Evolutionary conservation across 2,888 invertebrate genomes (phyloP).

Genomic region (Hypomecis punctinalis): DNA sequence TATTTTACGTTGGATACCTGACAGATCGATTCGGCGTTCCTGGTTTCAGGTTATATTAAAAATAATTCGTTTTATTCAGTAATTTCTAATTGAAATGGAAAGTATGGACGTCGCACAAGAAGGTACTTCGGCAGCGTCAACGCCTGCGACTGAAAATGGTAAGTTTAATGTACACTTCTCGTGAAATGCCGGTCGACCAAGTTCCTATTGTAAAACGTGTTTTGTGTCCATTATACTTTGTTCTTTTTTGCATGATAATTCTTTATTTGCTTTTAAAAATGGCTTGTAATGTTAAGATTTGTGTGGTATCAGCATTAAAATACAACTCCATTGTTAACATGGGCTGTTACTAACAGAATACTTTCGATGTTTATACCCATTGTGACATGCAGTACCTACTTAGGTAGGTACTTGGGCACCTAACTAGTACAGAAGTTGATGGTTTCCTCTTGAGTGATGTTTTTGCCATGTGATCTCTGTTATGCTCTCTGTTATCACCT

Average conservation of each 20-base stretch:
- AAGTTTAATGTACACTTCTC: slow-evolving; percentile 49
- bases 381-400: not conserved
- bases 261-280: not conserved
- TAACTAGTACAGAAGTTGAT: too few species aligned
- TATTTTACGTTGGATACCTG: slow-evolving; percentile 50
- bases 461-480: not conserved
- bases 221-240: slow-evolving; percentile 48
- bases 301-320: slow-evolving; percentile 1
- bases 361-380: slow-evolving; percentile 6
- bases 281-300: not conserved
- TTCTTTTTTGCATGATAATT: slow-evolving; percentile 38
- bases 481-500: too few species aligned
- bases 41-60: slow-evolving; percentile 74
- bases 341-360: slow-evolving; percentile 6
- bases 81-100: slow-evolving; percentile 72
- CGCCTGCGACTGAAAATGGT: slow-evolving; percentile 80
- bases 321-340: not conserved
- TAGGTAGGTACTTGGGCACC: not conserved
- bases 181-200: slow-evolving; percentile 36
- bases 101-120: slow-evolving; percentile 82
- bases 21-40: slow-evolving; percentile 75
- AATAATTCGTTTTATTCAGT: slow-evolving; percentile 59
- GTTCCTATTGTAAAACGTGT: slow-evolving; percentile 74
- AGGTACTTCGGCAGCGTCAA: slow-evolving; percentile 72
- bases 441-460: not conserved